Evolutionary conservation across 2,888 invertebrate genomes (phyloP), one percentile per base, ranked within the genome.

Genomic region (Bembecia ichneumoniformis): DNA sequence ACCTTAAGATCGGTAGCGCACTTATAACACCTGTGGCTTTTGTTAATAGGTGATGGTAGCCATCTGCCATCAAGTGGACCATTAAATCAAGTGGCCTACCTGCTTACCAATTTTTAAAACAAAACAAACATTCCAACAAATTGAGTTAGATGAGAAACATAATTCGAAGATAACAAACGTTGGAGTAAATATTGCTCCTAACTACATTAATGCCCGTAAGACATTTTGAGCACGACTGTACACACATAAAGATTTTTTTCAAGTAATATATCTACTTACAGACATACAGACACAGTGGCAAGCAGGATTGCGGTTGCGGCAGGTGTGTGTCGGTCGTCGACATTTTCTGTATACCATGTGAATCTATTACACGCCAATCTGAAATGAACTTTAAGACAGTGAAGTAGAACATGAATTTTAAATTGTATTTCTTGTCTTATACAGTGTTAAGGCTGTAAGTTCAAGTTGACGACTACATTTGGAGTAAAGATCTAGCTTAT

Each of bases 261-360:
- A n/a, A 40, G n/a, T 11, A 40, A 40, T 40, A 40, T 13, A 40
- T 40, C 14, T 40, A 40, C 28, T 28, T 44, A 44, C 16, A 44
- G 16, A 17, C 44, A 13, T 40, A 64, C 61, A 63, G 61, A 64
- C 64, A 63, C 60, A 68, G 70, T 63, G 58, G 28, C 67, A 64
- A 63, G 68, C 69, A 51, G 68, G 63, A 71, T 71, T 74, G 75
- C 64, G 73, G 75, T 73, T 55, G 47, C 58, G 66, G 71, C 77
- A 77, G 77, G 77, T 77, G 77, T 65, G 63, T 60, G 43, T 68
- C 69, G 77, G 77, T 77, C 77, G 74, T 69, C 77, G 77, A 78
- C 78, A 70, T 71, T 70, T 60, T 63, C 62, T 65, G 60, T 62
- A 58, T 53, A 28, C 13, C 36, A 45, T 3, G 47, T 49, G 17